Evolutionary conservation across 2,888 invertebrate species (phyloP), one percentile per base, ranked within the genome.

Genomic region (Calameuta filiformis): DNA sequence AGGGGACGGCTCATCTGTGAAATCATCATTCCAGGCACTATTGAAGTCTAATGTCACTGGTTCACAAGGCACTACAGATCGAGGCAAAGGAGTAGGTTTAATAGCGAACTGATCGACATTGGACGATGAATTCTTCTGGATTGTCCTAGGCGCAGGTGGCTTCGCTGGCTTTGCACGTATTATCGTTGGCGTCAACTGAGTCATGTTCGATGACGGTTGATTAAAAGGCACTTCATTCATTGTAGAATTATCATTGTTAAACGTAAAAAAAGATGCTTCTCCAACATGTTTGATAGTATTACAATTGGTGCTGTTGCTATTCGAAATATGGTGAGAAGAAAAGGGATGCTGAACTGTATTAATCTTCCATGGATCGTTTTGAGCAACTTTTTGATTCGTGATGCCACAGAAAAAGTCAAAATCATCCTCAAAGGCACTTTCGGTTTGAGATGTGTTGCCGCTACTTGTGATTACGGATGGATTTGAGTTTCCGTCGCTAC

Each of bases 401-500:
- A 92, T 90, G 83, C 92, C 92, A 6, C 94, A 92, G 85, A 94
- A 94, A 73, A 94, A 92, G 88, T 96, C 96, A 89, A 96, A 96
- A 89, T 97, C 96, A 92, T 96, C 97, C 90, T 97, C 97, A 89
- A 97, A 97, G 4, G 96, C 96, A 91, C 96, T 96, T 89, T 96
- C 96, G 73, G 95, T 94, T 88, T 95, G 95, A 6, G 95, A 95
- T 11, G 94, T 94, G 87, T 94, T 95, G 30, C 95, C 95, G 86
- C 94, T 94, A 83, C 93, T 93, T 69, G 93, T 91, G 35, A 92
- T 90, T 80, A 92, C 92, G 3, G 91, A 91, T 76, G 93, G 94
- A 83, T 94, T 94, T 76, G 93, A 93, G 81, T 95, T 95, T 68
- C 95, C 95, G 90, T 95, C 95, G 15, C 95, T 96, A 77, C 96